Conservation (phyloP, 2,888 invertebrate genomes). For the Endotricha flammealis region DNA sequence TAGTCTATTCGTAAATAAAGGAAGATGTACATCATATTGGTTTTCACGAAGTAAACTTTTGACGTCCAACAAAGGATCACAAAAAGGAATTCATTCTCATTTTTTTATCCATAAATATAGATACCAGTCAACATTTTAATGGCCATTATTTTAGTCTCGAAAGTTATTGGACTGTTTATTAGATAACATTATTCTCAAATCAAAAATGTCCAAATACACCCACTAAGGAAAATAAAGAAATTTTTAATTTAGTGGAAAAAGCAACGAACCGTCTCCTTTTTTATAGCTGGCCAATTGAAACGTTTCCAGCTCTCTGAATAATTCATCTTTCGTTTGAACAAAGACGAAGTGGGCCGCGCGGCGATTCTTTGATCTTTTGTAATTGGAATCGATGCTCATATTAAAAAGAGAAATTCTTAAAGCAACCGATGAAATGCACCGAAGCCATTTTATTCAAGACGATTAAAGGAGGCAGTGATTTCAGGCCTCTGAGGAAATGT, state of each 20-base stretch:
- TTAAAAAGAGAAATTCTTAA: constrained; percentile 74
- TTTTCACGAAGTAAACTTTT: no score
- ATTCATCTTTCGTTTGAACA: constrained; percentile 79
- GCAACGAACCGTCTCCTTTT: constrained; percentile 76
- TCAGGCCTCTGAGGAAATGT: constrained; percentile 34
- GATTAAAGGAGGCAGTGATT: constrained; percentile 63
- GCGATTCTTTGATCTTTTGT: constrained; percentile 79
- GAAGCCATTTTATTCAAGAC: constrained; percentile 69
- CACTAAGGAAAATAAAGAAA: constrained; percentile 65
- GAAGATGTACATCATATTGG: no score
- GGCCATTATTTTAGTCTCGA: neutral
- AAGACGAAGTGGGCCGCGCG: constrained; percentile 77
- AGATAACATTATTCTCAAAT: constrained; percentile 30
- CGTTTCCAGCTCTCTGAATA: constrained; percentile 78
- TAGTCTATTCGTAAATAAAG: no score
- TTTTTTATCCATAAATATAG: no score
- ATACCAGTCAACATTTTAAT: neutral
- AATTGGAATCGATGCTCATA: constrained; percentile 79
- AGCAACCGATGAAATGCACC: constrained; percentile 71
- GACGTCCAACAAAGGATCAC: no score
- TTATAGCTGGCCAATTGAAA: constrained; percentile 78
- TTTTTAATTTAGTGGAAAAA: constrained; percentile 75
- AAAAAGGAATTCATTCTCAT: no score
- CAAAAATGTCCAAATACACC: constrained; percentile 47
- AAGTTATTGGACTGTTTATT: constrained; percentile 12